Conservation (phyloP, 2,888 invertebrate species). For the Penaeus monodon region DNA sequence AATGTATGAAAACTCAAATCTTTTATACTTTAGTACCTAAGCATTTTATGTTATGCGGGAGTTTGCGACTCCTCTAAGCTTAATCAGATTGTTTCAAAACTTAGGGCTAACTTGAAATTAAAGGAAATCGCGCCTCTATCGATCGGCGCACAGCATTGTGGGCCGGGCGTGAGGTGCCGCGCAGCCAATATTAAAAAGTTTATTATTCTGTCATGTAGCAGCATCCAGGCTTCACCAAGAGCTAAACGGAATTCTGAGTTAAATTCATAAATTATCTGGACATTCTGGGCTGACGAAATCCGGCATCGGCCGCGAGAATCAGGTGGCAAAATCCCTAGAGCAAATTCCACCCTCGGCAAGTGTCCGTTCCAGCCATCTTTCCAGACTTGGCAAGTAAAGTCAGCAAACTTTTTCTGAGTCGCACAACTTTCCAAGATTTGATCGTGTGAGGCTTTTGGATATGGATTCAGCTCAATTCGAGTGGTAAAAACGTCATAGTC, state of each 20-base stretch:
- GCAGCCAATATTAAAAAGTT: constrained; percentile 44
- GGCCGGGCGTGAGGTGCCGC: constrained; percentile 38
- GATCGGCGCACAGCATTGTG: constrained; percentile 47
- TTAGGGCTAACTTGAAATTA: constrained; percentile 57
- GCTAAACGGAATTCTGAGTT: not conserved
- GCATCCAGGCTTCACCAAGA: not conserved
- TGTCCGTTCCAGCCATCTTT: constrained; percentile 49
- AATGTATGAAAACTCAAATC: not conserved
- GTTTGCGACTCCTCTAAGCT: constrained; percentile 31
- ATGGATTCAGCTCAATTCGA: constrained; percentile 46
- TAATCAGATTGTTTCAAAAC: constrained; percentile 59
- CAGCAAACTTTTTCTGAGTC: constrained; percentile 61
- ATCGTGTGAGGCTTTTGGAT: constrained; percentile 59
- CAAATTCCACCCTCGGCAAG: constrained; percentile 38
- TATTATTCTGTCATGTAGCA: constrained; percentile 27
- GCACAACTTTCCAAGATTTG: constrained; percentile 62
- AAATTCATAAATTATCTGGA: not conserved
- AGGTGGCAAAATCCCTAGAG: constrained; percentile 1
- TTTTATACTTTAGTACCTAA: not conserved
- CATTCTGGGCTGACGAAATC: not conserved
- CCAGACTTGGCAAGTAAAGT: constrained; percentile 62
- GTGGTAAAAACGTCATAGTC: constrained; percentile 48
- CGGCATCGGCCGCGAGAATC: not conserved
- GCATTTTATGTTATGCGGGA: constrained; percentile 10
- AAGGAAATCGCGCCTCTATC: constrained; percentile 60